Percentiles rank a stretch among this genome's conserved stretches.
Evolutionary conservation across 1,140 invertebrate genomes (phyloP).

Genomic region (Bradysia coprophila): DNA sequence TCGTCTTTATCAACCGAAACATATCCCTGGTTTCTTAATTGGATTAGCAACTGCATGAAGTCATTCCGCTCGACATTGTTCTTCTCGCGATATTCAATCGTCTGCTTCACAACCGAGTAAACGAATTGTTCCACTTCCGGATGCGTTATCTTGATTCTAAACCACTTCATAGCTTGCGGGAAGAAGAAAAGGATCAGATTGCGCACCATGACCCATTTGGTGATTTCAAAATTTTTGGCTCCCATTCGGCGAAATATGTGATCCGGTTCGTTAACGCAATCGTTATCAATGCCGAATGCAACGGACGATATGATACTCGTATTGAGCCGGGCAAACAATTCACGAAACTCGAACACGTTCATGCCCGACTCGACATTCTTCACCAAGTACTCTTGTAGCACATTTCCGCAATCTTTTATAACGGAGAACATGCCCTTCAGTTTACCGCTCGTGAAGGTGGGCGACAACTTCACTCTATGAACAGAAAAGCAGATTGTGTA

Average conservation of each 20-base stretch:
- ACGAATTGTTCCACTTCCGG: constrained; percentile 13
- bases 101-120: constrained; percentile 10
- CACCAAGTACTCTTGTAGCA: constrained; percentile 6
- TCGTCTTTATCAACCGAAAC: too few species aligned
- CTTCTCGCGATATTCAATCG: constrained; percentile 14
- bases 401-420: constrained; percentile 17
- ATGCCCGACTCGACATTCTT: too few species aligned
- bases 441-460: constrained; percentile 31
- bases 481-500: too few species aligned
- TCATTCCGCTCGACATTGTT: constrained; percentile 13
- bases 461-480: constrained; percentile 26
- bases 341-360: too few species aligned
- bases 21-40: too few species aligned
- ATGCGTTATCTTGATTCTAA: constrained; percentile 6
- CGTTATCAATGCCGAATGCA: constrained; percentile 20
- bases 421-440: constrained; percentile 32
- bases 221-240: constrained; percentile 8
- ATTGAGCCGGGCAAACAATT: constrained; percentile 11
- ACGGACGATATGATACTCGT: constrained; percentile 18
- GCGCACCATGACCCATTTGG: constrained; percentile 1
- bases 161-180: constrained; percentile 8
- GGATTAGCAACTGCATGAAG: constrained; percentile 13
- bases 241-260: constrained; percentile 13
- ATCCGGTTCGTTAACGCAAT: constrained; percentile 12
- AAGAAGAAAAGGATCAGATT: constrained; percentile 5